phyloP scores from a whole-genome alignment of 1,140 invertebrate species.

The Pseudomyrmex flavicornis region DNA sequence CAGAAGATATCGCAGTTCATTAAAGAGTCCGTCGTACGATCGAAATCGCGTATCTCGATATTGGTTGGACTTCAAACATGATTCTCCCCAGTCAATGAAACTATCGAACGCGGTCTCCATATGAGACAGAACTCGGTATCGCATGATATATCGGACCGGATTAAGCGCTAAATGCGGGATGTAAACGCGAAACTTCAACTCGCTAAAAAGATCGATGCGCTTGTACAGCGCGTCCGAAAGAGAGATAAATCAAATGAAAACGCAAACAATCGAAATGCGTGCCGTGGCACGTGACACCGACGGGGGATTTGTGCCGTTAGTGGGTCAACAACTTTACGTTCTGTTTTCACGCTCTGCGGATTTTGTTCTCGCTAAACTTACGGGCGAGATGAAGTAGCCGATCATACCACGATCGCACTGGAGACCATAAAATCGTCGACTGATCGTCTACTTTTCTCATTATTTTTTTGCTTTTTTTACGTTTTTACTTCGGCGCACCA shows the following conservation, averaged over 20 bases:
- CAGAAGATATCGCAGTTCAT: background rate
- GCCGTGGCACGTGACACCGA: slow-evolving; percentile 41
- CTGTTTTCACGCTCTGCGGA: slow-evolving; percentile 57
- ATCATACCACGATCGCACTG: background rate
- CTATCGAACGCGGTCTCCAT: background rate
- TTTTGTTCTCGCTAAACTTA: slow-evolving; percentile 57
- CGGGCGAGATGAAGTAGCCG: slow-evolving; percentile 28
- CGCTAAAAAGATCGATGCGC: slow-evolving; percentile 46
- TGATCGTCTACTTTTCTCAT: background rate
- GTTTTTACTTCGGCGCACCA: background rate
- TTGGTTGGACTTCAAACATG: background rate
- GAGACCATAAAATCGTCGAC: slow-evolving; percentile 17
- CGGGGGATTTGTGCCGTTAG: slow-evolving; percentile 61
- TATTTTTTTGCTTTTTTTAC: too few relatives aligned
- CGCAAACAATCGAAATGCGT: slow-evolving; percentile 59
- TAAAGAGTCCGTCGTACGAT: background rate
- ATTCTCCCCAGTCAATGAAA: background rate
- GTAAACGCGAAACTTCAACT: slow-evolving; percentile 32
- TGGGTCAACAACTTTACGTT: slow-evolving; percentile 58
- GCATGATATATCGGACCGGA: slow-evolving; percentile 30
- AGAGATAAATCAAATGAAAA: slow-evolving; percentile 48
- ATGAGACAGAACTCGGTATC: background rate
- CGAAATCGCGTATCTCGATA: background rate
- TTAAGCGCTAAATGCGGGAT: slow-evolving; percentile 32
- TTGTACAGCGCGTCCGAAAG: slow-evolving; percentile 24